These are phyloP conservation scores for Trachops cirrhosus DNA, from an alignment of 2,797 vertebrate genomes.

Conservation along the genomic window DNA sequence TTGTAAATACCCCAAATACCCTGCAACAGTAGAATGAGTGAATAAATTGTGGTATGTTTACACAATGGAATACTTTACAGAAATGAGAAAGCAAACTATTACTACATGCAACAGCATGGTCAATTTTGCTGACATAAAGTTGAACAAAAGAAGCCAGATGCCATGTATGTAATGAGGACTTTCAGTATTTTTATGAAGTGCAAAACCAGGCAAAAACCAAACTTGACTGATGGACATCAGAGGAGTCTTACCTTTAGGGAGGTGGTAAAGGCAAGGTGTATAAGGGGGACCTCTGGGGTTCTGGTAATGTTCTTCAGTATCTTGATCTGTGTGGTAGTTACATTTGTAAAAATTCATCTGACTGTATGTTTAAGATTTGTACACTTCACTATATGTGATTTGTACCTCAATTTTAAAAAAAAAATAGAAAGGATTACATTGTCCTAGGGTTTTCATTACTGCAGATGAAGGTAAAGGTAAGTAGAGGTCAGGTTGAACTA, in stretches of 20 bases:
- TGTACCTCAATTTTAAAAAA: background rate
- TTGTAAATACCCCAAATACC: background rate
- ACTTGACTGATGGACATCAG: background rate
- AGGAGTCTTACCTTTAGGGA: background rate
- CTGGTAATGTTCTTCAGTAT: background rate
- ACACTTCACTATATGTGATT: background rate
- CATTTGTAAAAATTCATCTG: background rate
- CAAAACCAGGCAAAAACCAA: background rate
- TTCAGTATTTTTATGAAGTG: background rate
- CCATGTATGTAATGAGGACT: background rate
- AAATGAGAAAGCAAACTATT: background rate
- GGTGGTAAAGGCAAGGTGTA: background rate
- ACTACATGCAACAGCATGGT: background rate
- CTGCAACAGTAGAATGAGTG: background rate
- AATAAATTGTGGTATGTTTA: background rate
- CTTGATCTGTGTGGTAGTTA: background rate
- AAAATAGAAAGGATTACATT: background rate
- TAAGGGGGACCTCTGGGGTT: background rate
- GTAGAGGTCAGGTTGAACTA: background rate
- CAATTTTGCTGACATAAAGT: background rate
- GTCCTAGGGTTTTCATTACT: background rate
- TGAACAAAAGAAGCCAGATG: conserved; percentile 31
- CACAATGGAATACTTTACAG: background rate
- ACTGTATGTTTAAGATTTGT: background rate
- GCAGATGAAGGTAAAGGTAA: conserved; percentile 17